Evolutionary conservation across 1,140 invertebrate genomes (phyloP).

Genomic region (Brachionus rubens): DNA sequence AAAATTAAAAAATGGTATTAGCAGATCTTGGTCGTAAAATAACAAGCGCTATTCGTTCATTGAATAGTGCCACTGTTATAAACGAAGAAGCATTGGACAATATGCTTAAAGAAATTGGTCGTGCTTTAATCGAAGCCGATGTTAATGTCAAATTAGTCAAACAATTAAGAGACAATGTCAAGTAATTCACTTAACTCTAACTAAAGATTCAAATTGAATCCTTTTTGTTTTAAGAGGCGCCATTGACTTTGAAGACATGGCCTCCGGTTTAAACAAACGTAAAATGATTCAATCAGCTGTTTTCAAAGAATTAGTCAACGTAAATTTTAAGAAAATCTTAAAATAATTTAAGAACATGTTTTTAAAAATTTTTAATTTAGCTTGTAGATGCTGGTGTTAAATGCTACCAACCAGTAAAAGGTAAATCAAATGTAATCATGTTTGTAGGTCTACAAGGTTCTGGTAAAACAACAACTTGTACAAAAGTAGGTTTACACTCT

Average conservation of each 20-base stretch:
- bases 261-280: constrained; percentile 93
- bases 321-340: constrained; percentile 55
- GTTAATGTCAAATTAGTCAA: constrained; percentile 96
- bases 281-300: constrained; percentile 98
- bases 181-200: constrained; percentile 63
- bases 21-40: constrained; percentile 99
- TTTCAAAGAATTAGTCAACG: constrained; percentile 96
- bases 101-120: constrained; percentile 98
- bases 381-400: constrained; percentile 96
- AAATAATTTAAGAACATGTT: background rate
- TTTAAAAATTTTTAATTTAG: constrained; percentile 61
- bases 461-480: constrained; percentile 99
- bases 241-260: constrained; percentile 99
- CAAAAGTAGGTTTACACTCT: constrained; percentile 72
- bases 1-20: constrained; percentile 82
- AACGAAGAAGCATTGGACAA: constrained; percentile 96
- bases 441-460: constrained; percentile 97
- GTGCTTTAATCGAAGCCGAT: constrained; percentile 94
- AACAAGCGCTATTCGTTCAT: constrained; percentile 89
- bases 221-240: too few relatives aligned
- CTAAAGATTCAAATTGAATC: too few relatives aligned
- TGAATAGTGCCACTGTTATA: constrained; percentile 96
- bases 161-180: constrained; percentile 94
- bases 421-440: constrained; percentile 94
- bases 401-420: constrained; percentile 91